Evolutionary conservation across 2,797 vertebrate genomes (phyloP).

Genomic region (Stomatorhinus walkeri): DNA sequence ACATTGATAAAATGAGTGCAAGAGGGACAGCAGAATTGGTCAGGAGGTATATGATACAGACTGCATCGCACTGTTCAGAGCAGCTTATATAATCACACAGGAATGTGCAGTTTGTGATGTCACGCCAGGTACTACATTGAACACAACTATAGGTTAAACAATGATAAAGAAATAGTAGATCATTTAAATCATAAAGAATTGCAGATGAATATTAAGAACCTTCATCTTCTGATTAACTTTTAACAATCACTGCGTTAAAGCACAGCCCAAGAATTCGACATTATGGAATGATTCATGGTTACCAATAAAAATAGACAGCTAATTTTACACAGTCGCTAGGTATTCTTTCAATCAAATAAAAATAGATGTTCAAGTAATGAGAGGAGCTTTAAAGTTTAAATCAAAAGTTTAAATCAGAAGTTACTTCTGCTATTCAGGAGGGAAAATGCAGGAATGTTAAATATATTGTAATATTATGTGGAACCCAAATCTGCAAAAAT

Average conservation of each 20-base stretch:
- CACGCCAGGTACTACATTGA: not conserved
- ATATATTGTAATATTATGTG: not conserved
- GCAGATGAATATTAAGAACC: not conserved
- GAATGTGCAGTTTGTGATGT: not conserved
- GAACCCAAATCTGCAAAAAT: not conserved
- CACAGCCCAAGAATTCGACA: not conserved
- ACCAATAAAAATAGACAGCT: not conserved
- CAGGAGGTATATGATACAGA: not conserved
- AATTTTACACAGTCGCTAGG: not conserved
- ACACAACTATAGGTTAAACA: not conserved
- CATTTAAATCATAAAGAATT: not conserved
- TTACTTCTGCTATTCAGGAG: not conserved
- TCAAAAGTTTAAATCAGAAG: not conserved
- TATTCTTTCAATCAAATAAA: not conserved
- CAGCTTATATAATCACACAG: not conserved
- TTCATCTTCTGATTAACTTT: not conserved
- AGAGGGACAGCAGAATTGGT: not conserved
- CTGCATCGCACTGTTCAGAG: not conserved
- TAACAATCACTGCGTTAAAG: not conserved
- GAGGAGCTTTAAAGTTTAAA: not conserved
- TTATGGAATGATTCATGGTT: not conserved
- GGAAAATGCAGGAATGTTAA: not conserved
- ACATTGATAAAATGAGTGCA: not conserved
- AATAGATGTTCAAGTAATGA: not conserved
- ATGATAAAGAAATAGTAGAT: not conserved